Base-by-base conservation (phyloP, 2,888 invertebrate species). In the Drosophila parthenogenetica region DNA sequence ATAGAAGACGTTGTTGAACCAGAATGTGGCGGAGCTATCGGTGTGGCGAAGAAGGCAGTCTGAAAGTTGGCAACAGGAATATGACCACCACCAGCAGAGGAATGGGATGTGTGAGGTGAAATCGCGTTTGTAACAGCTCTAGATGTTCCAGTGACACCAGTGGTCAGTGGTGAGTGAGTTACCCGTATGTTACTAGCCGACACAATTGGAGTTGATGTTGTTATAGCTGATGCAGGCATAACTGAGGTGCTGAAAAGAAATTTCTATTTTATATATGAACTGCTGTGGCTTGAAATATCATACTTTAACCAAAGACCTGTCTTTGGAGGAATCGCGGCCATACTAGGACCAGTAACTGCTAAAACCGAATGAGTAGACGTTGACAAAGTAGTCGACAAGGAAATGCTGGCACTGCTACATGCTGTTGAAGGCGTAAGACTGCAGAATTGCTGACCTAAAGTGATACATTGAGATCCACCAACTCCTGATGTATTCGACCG, bases 31-130 rank as follows among this genome's bases (percentile, higher is more conserved):
- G 93, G 93, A 90, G 77, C 93, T 89, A 95, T 92, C 39, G 95
- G 95, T 49, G 96, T 94, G 14, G 95, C 94, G 90, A 96, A 95
- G 86, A 96, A 93, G 72, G 94, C 95, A 77, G 94, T 95, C 84
- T 94, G 95, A 89, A 93, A 95, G 89, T 88, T 85, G 43, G 87
- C 39, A 19, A 60, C 54, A n/a, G 71, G 49, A 8, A 51, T 59
- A 55, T 80, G 74, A 11, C 69, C 69, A 65, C 69, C 71, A 51
- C 70, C 69, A 35, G 90, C 91, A 73, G 93, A 91, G 87, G 95
- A 93, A 73, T 90, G 89, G 58, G 76, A 55, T 39, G 84, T 69
- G 40, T 89, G 90, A 5, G 91, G 90, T 93, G 93, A 90, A 93
- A 92, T 69, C 93, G 92, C 75, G 94, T 94, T 91, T 93, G 65